Evolutionary conservation across 2,888 invertebrate species (phyloP).

Genomic region (Argyresthia goedartella): DNA sequence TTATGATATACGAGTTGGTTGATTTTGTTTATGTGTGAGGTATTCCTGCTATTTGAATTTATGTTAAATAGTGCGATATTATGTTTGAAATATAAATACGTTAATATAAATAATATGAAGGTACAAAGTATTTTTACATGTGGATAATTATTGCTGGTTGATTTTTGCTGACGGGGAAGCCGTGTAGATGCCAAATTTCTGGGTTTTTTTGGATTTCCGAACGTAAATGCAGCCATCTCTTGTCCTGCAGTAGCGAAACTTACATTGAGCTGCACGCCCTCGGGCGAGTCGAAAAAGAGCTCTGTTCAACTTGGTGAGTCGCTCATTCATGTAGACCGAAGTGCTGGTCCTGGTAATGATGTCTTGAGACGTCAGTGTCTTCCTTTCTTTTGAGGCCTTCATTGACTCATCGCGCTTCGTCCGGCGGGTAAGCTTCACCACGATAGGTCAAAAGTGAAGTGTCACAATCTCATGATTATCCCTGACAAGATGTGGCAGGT

Average conservation of each 20-base stretch:
- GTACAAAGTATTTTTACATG: not conserved
- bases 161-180: not conserved
- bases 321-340: not conserved
- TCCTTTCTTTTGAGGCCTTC: not conserved
- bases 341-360: not conserved
- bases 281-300: constrained; percentile 1
- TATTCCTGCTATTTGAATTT: not conserved
- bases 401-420: not conserved
- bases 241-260: constrained; percentile 1
- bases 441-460: no score
- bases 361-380: not conserved
- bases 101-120: not conserved
- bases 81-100: not conserved
- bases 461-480: no score
- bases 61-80: not conserved
- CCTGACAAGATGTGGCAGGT: no score
- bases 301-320: constrained; percentile 2
- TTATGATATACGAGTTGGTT: not conserved
- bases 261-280: not conserved
- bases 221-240: not conserved
- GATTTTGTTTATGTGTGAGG: not conserved
- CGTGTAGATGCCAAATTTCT: not conserved
- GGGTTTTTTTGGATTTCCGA: not conserved
- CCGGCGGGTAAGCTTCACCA: not conserved
- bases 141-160: not conserved